Evolutionary conservation across 2,113 vertebrate genomes (phyloP), one percentile per base, ranked within the genome.

Genomic region (Cricetomys ansorgei): DNA sequence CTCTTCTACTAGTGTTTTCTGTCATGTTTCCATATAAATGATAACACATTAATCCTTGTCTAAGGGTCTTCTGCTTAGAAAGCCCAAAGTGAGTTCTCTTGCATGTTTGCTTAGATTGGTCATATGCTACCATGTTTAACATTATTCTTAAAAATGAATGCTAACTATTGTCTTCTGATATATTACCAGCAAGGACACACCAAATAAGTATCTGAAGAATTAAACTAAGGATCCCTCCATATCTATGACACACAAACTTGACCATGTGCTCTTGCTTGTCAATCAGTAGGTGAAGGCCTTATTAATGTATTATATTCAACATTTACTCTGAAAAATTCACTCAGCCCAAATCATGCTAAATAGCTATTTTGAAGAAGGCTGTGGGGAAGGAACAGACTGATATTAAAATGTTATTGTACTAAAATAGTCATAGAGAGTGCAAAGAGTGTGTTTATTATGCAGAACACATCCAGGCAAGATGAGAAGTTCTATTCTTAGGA

Each of bases 361-460:
- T 21, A 88, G 37, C 75, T 93, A 50, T 95, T 95, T 48, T 12
- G 85, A 70, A 96, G 27, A 94, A 91, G 53, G 25, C 40, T 45
- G 17, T 8, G 11, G 5, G 5, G 53, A 96, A 96, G 88, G 76
- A 98, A 95, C 69, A 95, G 95, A 95, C 55, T 27, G 31, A 65
- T 59, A 73, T 89, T 69, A 96, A 97, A 98, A 96, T 90, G 93
- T 83, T 95, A 97, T 88, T 92, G 48, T 16, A 90, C 12, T 81
- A 79, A 96, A 95, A 96, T 94, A 93, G 96, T 93, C 94, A 95
- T 86, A 89, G 91, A 95, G 96, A 98, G 62, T 48, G 84, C 92
- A 92, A 73, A 85, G 23, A 96, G 76, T 94, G 48, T 96, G 92
- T 98, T 98, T 98, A 96, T 97, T 94, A 96, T 97, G 92, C 96